Conservation (phyloP, 2,888 invertebrate genomes). For the Ophraella communa region DNA sequence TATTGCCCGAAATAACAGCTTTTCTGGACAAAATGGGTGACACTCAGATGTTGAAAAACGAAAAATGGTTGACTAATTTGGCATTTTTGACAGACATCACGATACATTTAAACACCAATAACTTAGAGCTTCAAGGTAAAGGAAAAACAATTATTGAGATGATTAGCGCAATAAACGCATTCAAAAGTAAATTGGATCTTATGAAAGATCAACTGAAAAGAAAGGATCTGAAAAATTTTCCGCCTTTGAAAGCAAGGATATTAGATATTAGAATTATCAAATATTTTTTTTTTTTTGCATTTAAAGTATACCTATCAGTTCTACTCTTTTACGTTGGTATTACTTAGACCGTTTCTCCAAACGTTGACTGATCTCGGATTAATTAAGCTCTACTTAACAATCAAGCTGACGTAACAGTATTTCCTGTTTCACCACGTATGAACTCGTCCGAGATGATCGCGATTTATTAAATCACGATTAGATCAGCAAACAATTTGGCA, state of each 20-base stretch:
- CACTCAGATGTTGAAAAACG: conserved; percentile 34
- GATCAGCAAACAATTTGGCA: too few relatives aligned
- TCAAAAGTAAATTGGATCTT: conserved; percentile 33
- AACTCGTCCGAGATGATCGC: too few relatives aligned
- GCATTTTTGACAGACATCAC: conserved; percentile 2
- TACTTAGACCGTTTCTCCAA: too few relatives aligned
- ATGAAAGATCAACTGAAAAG: conserved; percentile 35
- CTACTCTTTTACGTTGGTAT: too few relatives aligned
- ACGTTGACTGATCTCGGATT: too few relatives aligned
- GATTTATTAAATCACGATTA: too few relatives aligned
- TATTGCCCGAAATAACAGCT: conserved; percentile 36
- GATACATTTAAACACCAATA: conserved; percentile 2
- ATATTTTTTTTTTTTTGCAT: too few relatives aligned
- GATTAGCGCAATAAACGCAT: conserved; percentile 28
- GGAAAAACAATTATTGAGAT: conserved; percentile 10
- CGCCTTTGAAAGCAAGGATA: conserved; percentile 29
- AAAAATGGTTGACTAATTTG: conserved; percentile 26
- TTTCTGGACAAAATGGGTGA: conserved; percentile 39
- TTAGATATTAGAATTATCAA: conserved; percentile 12
- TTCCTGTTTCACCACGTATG: too few relatives aligned
- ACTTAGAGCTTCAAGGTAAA: conserved; percentile 15
- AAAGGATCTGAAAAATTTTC: conserved; percentile 32
- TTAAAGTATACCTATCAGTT: too few relatives aligned
- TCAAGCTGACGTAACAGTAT: too few relatives aligned
- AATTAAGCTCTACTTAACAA: too few relatives aligned